Base-by-base conservation (phyloP, 2,888 invertebrate genomes). In the Tetropium fuscum region DNA sequence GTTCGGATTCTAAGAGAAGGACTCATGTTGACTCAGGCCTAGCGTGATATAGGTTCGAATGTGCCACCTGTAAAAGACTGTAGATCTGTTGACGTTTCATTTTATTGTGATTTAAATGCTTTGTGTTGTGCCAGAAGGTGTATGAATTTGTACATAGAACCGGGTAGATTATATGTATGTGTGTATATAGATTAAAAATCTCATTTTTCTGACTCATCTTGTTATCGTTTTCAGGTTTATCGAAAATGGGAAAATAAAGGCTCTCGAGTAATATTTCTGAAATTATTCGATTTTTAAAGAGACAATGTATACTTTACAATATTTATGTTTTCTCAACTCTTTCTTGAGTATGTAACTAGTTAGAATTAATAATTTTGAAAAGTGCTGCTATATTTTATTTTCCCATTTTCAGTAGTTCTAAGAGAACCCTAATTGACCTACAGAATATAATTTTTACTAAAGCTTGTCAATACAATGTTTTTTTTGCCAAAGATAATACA, bases 1-100 rank as follows among this genome's bases (percentile, higher is more conserved):
- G 84, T 59, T 74, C 81, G 7, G 87, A 84, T 71, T 84, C 84
- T 32, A 84, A 84, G 72, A 79, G 83, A 65, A 74, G 83, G 63
- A 82, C 82, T 53, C 83, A 83, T 61, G 80, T 83, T 16, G 83
- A 83, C 71, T 82, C 82, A 20, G 83, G 83, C 43, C 75, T 83
- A 63, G 83, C 83, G 80, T 83, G 82, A 83, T 82, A 76, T 25
- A 47, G 56, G 41, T 19, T 18, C 22, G 44, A 53, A 34, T 44
- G 45, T 45, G 54, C 38, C 22, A 45, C 25, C 7, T 54, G 45
- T 19, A 54, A 54, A 22, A 38, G 34, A 51, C 30, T 38, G 22
- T 43, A 54, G 53, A 54, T 45, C 43, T 43, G 43, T 54, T 43
- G 34, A 48, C 25, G 20, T 53, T 49, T 47, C 15, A 38, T 53